A percentile compares a stretch with the other conserved stretches of the same genome.
These are phyloP conservation scores for Apostichopus californicus DNA, from an alignment of 35 echinoderm and acorn worm species.

Conservation along the genomic window DNA sequence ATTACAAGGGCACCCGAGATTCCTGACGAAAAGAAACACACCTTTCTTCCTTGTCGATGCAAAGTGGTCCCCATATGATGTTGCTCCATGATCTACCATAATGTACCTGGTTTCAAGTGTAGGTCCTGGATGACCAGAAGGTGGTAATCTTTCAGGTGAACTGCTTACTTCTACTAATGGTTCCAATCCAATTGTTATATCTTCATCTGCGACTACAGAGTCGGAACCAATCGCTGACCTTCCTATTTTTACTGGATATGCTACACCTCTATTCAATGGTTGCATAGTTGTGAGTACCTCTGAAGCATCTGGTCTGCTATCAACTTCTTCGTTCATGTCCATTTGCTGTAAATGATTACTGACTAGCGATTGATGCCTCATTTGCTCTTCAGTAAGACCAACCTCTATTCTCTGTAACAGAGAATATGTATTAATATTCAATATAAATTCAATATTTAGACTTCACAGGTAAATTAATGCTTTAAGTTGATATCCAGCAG, in stretches of 20 bases:
- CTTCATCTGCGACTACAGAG: background rate
- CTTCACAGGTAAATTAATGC: too few relatives aligned
- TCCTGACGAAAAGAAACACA: too few relatives aligned
- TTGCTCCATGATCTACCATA: too few relatives aligned
- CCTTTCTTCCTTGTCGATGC: too few relatives aligned
- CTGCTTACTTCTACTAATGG: background rate
- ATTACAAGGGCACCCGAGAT: too few relatives aligned
- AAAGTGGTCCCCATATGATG: too few relatives aligned
- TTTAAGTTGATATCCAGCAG: too few relatives aligned
- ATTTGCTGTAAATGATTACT: too few relatives aligned
- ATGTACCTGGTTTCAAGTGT: background rate
- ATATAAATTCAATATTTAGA: too few relatives aligned
- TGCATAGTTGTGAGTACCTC: background rate
- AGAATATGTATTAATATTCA: too few relatives aligned
- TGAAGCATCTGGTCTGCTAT: background rate
- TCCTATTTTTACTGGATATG: background rate
- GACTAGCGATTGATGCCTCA: background rate
- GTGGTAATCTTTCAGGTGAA: background rate
- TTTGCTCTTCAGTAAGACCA: conserved; percentile 2
- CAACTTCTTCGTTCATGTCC: background rate
- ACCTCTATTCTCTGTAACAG: background rate
- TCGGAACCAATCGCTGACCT: background rate
- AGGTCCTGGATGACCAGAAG: background rate
- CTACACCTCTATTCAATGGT: background rate
- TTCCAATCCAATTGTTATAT: background rate